A percentile compares a stretch with the other conserved stretches of the same genome.
Conservation (phyloP, 2,113 vertebrate genomes). For the Rhabdornis inornatus region DNA sequence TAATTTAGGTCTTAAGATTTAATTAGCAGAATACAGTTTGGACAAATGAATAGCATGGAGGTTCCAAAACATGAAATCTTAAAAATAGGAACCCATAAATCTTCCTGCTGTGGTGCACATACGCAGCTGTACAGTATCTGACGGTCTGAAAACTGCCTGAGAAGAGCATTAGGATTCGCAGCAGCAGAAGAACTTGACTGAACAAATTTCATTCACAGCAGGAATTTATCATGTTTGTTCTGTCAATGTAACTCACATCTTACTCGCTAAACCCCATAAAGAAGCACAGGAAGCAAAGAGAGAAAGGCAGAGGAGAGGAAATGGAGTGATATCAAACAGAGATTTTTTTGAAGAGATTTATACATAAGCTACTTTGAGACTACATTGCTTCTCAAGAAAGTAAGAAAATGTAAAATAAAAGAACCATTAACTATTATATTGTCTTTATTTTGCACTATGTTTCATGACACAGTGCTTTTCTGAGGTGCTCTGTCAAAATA, state of each 20-base stretch:
- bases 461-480: not conserved
- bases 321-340: not conserved
- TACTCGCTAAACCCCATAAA: conserved; percentile 30
- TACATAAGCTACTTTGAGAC: not conserved
- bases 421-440: not conserved
- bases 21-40: conserved; percentile 72
- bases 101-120: conserved; percentile 40
- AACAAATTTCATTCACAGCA: conserved; percentile 57
- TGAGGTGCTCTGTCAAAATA: conserved; percentile 20
- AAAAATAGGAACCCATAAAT: conserved; percentile 75
- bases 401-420: conserved; percentile 20
- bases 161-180: conserved; percentile 59
- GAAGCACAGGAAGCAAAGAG: not conserved
- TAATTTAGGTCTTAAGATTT: conserved; percentile 73
- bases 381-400: not conserved
- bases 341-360: conserved; percentile 10
- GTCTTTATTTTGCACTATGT: not conserved
- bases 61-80: conserved; percentile 62
- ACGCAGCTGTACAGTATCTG: conserved; percentile 45
- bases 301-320: not conserved
- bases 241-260: conserved; percentile 47
- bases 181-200: conserved; percentile 24
- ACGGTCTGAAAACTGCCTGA: conserved; percentile 57
- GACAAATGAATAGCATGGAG: conserved; percentile 61
- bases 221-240: conserved; percentile 67